Conservation (phyloP, 2,113 vertebrate genomes). For the Pterocles gutturalis region DNA sequence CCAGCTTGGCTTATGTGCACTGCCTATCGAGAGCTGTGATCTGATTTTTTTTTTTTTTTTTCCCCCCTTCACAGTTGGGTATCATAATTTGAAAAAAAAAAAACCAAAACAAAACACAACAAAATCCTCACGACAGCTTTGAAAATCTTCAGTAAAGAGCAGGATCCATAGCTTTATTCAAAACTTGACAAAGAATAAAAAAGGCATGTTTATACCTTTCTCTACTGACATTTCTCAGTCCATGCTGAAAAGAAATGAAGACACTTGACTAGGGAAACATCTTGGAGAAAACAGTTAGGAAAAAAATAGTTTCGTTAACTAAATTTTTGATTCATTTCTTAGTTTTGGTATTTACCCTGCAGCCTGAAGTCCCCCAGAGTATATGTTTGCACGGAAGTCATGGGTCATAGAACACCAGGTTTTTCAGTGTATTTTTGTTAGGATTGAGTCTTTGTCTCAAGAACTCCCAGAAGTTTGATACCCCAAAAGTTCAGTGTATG, state of each 20-base stretch:
- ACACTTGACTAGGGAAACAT: neutral
- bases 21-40: neutral
- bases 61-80: neutral
- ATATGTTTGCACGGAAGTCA: neutral
- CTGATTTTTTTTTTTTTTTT: neutral
- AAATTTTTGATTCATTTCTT: neutral
- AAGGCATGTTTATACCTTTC: neutral
- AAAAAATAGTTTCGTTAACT: neutral
- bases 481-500: neutral
- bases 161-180: neutral
- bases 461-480: neutral
- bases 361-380: neutral
- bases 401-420: neutral
- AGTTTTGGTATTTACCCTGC: neutral
- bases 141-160: conserved; percentile 19
- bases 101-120: neutral
- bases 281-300: neutral
- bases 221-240: neutral
- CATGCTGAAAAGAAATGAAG: neutral
- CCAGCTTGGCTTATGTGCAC: neutral
- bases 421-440: neutral
- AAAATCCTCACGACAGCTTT: neutral
- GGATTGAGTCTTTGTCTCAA: neutral
- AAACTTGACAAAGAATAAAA: neutral
- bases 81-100: neutral